phyloP scores from a whole-genome alignment of 2,888 invertebrate genomes.

The Standfussiana lucernea region DNA sequence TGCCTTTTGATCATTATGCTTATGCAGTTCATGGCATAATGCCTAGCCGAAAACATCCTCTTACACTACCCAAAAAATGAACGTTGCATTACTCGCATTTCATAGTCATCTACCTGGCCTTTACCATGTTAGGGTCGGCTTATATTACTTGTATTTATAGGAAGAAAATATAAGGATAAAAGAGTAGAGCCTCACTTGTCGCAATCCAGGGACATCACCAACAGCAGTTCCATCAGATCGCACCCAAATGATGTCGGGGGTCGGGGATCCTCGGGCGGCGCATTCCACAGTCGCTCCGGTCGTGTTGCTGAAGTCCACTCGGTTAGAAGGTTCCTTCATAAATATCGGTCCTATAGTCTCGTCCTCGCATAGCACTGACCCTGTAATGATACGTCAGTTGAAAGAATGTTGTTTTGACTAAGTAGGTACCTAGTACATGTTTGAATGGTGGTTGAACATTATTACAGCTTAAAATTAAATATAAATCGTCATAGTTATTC shows the following conservation, averaged over 20 bases:
- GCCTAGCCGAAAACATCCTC: neutral
- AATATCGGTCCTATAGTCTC: slow-evolving; percentile 97
- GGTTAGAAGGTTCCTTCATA: slow-evolving; percentile 97
- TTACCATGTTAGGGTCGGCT: neutral
- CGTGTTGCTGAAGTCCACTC: slow-evolving; percentile 98
- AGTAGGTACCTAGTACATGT: neutral
- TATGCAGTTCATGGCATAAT: neutral
- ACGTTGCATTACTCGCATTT: neutral
- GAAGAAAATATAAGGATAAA: neutral
- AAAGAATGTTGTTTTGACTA: slow-evolving; percentile 7
- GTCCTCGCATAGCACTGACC: slow-evolving; percentile 92
- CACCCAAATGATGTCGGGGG: slow-evolving; percentile 98
- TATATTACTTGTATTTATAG: neutral
- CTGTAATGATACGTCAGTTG: slow-evolving; percentile 70
- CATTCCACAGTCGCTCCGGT: slow-evolving; percentile 98
- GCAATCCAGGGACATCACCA: slow-evolving; percentile 96
- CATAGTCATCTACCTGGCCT: neutral
- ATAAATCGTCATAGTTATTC: neutral
- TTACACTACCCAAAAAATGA: neutral
- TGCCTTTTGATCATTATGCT: neutral
- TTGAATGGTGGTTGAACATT: slow-evolving; percentile 12
- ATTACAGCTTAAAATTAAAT: neutral
- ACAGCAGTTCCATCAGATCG: slow-evolving; percentile 97
- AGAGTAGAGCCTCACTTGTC: slow-evolving; percentile 91
- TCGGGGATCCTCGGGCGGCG: slow-evolving; percentile 96